phyloP scores from a whole-genome alignment of 2,113 vertebrate genomes.

The Heterotis niloticus region DNA sequence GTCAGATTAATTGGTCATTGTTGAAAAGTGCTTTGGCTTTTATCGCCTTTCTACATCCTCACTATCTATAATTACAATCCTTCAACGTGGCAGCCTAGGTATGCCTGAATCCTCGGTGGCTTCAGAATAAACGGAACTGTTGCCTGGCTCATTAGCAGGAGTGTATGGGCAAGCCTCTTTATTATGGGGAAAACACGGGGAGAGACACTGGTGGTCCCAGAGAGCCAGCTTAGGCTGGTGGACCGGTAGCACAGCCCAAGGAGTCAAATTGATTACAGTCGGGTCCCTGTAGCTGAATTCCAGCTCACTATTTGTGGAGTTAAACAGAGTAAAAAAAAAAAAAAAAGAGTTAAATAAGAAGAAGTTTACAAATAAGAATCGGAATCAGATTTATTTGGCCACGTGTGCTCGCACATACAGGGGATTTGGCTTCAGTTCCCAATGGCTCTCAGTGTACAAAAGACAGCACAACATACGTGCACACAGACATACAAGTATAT shows the following conservation, averaged over 20 bases:
- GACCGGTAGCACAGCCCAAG: constrained; percentile 62
- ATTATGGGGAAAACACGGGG: constrained; percentile 46
- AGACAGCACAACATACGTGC: too few species aligned
- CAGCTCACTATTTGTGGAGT: constrained; percentile 31
- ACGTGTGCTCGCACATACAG: too few species aligned
- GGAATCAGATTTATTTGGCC: too few species aligned
- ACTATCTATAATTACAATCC: constrained; percentile 19
- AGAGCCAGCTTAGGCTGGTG: constrained; percentile 53
- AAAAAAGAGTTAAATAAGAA: constrained; percentile 22
- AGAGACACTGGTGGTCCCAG: constrained; percentile 55
- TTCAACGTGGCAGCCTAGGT: background rate
- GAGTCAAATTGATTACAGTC: constrained; percentile 61
- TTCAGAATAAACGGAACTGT: constrained; percentile 27
- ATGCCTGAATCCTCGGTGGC: constrained; percentile 21
- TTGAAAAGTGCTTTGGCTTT: constrained; percentile 12
- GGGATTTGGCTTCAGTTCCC: too few species aligned
- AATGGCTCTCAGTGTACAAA: too few species aligned
- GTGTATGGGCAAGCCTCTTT: constrained; percentile 37
- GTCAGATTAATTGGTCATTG: constrained; percentile 8
- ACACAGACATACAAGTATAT: too few species aligned
- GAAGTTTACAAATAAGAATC: constrained; percentile 19
- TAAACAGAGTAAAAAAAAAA: constrained; percentile 13
- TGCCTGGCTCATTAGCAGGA: constrained; percentile 26
- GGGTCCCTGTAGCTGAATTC: constrained; percentile 25
- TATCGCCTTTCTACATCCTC: background rate